These are phyloP conservation scores for Microlaimidae sp. DNA, from an alignment of 2,888 invertebrate genomes.

Conservation along the genomic window DNA sequence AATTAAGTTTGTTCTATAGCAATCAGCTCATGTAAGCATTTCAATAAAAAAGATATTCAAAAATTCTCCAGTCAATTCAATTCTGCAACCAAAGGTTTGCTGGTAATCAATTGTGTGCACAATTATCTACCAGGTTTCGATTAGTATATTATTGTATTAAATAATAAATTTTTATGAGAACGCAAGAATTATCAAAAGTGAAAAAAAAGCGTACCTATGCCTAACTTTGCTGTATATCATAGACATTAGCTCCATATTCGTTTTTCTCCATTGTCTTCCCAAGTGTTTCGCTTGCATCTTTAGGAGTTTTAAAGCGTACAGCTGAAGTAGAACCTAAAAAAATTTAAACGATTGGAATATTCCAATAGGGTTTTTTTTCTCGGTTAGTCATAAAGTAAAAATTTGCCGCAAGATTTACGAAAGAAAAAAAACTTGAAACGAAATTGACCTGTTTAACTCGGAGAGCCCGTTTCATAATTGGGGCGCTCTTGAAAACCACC, in stretches of 20 bases:
- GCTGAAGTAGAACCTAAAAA: slow-evolving; percentile 56
- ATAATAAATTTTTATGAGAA: too few relatives aligned
- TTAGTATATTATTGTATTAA: too few relatives aligned
- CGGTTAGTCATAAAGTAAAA: neutral
- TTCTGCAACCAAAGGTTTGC: too few relatives aligned
- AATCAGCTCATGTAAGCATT: too few relatives aligned
- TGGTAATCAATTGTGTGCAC: too few relatives aligned
- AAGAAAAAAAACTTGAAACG: slow-evolving; percentile 36
- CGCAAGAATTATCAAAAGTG: too few relatives aligned
- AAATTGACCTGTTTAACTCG: slow-evolving; percentile 55
- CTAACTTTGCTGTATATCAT: slow-evolving; percentile 82
- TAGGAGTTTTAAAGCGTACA: slow-evolving; percentile 85
- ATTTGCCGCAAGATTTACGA: neutral
- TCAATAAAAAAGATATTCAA: too few relatives aligned
- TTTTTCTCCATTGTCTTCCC: slow-evolving; percentile 94
- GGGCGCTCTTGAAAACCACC: slow-evolving; percentile 97
- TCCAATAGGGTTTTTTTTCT: neutral
- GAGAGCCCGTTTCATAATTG: slow-evolving; percentile 83
- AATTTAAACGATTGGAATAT: too few relatives aligned
- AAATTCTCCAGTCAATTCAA: too few relatives aligned
- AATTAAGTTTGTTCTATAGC: too few relatives aligned
- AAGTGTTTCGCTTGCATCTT: slow-evolving; percentile 99
- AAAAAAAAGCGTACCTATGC: too few relatives aligned
- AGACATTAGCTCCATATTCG: slow-evolving; percentile 98
- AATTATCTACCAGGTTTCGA: too few relatives aligned